Evolutionary conservation across 64 coral and sea anemone species (phyloP), one percentile per base, ranked within the genome.

Genomic region (Orbicella faveolata): DNA sequence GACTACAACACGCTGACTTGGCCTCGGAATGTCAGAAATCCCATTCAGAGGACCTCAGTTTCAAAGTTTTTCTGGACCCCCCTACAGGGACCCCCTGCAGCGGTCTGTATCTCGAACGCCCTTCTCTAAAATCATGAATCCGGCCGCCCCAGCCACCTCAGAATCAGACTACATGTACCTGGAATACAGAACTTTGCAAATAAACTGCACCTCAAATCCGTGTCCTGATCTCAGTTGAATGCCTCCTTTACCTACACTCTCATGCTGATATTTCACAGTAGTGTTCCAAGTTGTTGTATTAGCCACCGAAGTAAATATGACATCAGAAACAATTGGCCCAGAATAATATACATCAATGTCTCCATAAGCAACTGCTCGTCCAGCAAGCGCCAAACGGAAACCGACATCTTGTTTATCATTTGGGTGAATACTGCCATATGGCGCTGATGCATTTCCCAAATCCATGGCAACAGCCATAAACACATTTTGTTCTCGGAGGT

Each of bases 381-480:
- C 96, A 2, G 97, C 94, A 34, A 99, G 90, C 13, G 94, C 94
- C 21, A 99, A 53, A 34, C 97, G 91, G 63, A 84, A 82, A 0
- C 97, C 94, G 21, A 99, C 97, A 52, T 96, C 94, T 73, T 90
- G 84, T 88, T 99, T 99, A 34, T 99, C 97, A 78, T 86, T 95
- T 12, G 97, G 97, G 68, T 99, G 97, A 67, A 96, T 89, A 55
- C 94, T 96, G 21, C 94, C 94, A 76, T 89, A 99, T 36, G 91
- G 91, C 14, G 97, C 93, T 6, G 94, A 89, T 23, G 79, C 88
- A 76, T 99, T 99, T 18, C 97, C 97, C 37, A 99, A 87, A 64
- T 99, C 97, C 97, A 99, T 91, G 1, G 97, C 83, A 36, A 99
- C 94, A 2, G 97, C 97, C 97, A 99, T 99, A 79, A 99, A 99